Conservation (phyloP, 2,113 vertebrate genomes). For the Rhadina sibilatrix region DNA sequence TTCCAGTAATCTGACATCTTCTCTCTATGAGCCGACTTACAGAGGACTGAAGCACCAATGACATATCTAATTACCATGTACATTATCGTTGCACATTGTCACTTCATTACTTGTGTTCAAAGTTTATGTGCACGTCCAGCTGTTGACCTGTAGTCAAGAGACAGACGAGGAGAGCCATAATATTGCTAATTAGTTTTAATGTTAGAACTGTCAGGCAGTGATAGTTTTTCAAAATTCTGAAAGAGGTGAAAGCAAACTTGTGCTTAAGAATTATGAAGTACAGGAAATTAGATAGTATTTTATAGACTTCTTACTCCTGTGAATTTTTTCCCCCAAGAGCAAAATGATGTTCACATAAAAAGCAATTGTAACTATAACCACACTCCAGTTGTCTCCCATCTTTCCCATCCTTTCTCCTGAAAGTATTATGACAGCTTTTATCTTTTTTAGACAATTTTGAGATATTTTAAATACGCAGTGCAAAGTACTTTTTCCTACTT, state of each 20-base stretch:
- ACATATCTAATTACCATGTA: background rate
- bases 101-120: background rate
- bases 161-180: background rate
- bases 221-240: background rate
- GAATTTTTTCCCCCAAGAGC: background rate
- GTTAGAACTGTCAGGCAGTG: background rate
- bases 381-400: background rate
- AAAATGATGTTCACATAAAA: background rate
- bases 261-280: background rate
- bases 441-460: background rate
- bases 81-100: background rate
- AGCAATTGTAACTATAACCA: background rate
- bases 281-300: background rate
- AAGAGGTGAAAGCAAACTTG: background rate
- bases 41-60: background rate
- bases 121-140: background rate
- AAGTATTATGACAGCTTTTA: background rate
- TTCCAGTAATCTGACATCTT: background rate
- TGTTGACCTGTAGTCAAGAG: background rate
- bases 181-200: background rate
- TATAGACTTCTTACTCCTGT: background rate
- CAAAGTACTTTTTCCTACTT: background rate
- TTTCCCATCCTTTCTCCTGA: background rate
- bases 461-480: background rate
- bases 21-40: background rate